Base-by-base conservation (phyloP, 2,113 vertebrate genomes). In the Bombycilla garrulus region DNA sequence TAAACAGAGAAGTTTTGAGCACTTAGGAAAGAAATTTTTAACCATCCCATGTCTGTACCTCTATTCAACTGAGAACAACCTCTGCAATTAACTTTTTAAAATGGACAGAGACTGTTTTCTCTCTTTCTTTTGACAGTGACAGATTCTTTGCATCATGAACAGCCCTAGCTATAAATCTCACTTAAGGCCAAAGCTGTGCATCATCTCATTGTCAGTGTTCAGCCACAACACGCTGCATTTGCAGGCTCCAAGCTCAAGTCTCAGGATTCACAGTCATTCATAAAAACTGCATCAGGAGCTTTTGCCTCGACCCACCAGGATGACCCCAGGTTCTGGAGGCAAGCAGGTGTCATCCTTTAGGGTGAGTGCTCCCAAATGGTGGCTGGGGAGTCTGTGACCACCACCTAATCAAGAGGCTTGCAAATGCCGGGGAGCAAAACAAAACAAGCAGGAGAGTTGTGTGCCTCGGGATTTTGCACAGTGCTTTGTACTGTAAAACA, bases 81-180 rank as follows among this genome's bases (percentile, higher is more conserved):
- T 86, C 71, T 81, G 67, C 62, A 90, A 78, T 94, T 86, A 93
- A 65, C 38, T 67, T 26, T 54, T 93, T 67, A 60, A 90, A 93
- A 92, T 81, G 53, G 44, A 66, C 47, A 83, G 56, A 88, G 24
- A 14, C 60, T 95, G 67, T 74, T 94, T 93, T 81, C 54, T 86
- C 57, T 88, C 82, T 60, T 73, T 71, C 22, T 74, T 88, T 71
- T 70, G 95, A 91, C 74, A 91, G 35, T 86, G 85, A 96, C 47
- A 73, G 92, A 96, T 91, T 83, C 67, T 77, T 72, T 86, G 86
- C 80, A 81, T 96, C 81, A 95, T 33, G 51, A 81, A 16, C 80
- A 90, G 38, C 47, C 73, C 24, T n/a, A 42, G 33, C 80, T 48
- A 84, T 96, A 93, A 91, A 93, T 95, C 86, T 96, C 81, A 83